Evolutionary conservation across 2,113 vertebrate species (phyloP), one percentile per base, ranked within the genome.

Genomic region (Heterotilapia buettikoferi): DNA sequence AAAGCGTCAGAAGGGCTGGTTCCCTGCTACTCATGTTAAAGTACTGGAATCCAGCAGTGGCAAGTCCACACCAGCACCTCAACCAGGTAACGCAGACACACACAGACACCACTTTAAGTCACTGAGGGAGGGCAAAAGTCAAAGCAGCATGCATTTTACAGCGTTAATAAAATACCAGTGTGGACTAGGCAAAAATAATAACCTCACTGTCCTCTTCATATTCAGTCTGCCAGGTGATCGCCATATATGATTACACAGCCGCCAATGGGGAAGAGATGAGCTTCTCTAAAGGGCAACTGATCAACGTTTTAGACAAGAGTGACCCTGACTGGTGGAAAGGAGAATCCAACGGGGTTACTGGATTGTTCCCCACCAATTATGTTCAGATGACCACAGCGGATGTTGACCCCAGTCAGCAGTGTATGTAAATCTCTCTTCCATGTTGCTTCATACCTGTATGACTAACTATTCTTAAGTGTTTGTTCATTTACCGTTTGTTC

Each of bases 1-100:
- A 94, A 99, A 98, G 85, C 97, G 98, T 29, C 98, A 99, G 93
- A 99, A 99, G 84, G 99, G 98, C 90, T 99, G 98, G 99, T 99
- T 99, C 90, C 98, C 98, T 92, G 97, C 97, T 57, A 97, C 97
- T 86, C 96, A 99, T 21, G 97, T 99, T 63, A 99, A 99, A 92
- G 93, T 98, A 40, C 78, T 99, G 89, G 98, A 98, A 88, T 98
- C 97, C 12, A 98, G 95, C 88, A 98, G 96, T 54, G 99, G 98
- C 61, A 98, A 97, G 95, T 97, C 96, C 31, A 97, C 97, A 33
- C 97, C 98, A 86, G 97, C 98, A 33, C 95, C 96, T 89, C 95
- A 96, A 21, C 79, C 98, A 96, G 97, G 99, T 99, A 95, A 93
- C 45, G 3, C 31, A 63, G 59, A 50, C 36, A 26, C 56, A 56